Percentiles rank a stretch among this genome's conserved stretches.
These are phyloP conservation scores for Trichonephila inaurata DNA, from an alignment of 1,140 invertebrate species.

Conservation along the genomic window DNA sequence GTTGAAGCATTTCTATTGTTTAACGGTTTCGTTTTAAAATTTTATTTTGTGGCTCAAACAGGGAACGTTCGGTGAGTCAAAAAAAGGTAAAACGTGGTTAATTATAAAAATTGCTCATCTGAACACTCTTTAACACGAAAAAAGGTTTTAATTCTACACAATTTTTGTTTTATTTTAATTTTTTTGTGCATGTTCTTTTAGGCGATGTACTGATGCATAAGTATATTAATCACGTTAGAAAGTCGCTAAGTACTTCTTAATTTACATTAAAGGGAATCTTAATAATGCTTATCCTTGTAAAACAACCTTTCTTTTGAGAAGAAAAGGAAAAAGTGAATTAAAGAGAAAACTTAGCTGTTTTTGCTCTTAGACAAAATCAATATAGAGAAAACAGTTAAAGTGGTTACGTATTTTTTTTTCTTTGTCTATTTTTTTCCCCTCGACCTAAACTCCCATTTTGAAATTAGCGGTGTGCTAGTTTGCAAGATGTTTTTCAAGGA, in stretches of 20 bases:
- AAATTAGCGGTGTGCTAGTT: constrained; percentile 35
- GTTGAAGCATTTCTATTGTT: background rate
- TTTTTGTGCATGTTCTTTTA: background rate
- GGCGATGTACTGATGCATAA: background rate
- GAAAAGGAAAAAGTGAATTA: background rate
- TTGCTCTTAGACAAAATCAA: constrained; percentile 40
- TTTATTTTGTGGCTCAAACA: background rate
- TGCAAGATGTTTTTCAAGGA: constrained; percentile 10
- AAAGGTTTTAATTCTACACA: background rate
- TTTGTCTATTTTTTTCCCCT: background rate
- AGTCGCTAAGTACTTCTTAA: constrained; percentile 58
- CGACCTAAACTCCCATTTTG: constrained; percentile 25
- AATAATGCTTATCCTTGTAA: constrained; percentile 31
- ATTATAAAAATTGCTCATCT: constrained; percentile 52
- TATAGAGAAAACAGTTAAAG: constrained; percentile 40
- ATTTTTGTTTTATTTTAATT: background rate
- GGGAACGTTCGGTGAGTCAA: background rate
- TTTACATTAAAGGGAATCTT: constrained; percentile 44
- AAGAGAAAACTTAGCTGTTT: background rate
- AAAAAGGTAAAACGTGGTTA: background rate
- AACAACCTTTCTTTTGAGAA: constrained; percentile 16
- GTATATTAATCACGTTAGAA: constrained; percentile 56
- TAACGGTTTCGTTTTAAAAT: background rate
- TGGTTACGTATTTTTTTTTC: constrained; percentile 1
- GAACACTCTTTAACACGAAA: constrained; percentile 28